Evolutionary conservation across 2,113 vertebrate species (phyloP), one percentile per base, ranked within the genome.

Genomic region (Hydropotes inermis): DNA sequence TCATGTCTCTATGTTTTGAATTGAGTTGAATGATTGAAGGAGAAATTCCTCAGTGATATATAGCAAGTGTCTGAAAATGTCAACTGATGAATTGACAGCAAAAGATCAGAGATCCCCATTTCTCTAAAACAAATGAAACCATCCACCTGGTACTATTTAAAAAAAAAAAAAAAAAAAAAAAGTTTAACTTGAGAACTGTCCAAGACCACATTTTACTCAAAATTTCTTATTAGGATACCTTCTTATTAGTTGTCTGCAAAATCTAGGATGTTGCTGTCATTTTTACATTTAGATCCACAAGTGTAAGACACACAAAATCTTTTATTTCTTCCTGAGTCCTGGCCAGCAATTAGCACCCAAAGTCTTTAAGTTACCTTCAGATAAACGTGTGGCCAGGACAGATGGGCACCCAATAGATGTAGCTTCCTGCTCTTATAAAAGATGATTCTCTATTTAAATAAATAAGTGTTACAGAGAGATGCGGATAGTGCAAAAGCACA

Each of bases 61-160:
- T 39, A 60, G 67, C 88, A 54, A 70, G 82, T 96, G 86, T 95
- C 95, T 98, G 82, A 79, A 92, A 94, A 91, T 94, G 96, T 93
- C 61, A 94, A 8, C 67, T 74, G 91, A 91, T 94, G 47, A 95
- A 95, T 87, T 94, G 92, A 97, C 92, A 97, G 67, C 43, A 57
- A 60, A 92, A 55, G 76, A 93, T 52, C 94, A 84, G 17, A 96
- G 90, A 96, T 94, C 25, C 58, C 55, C 58, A 39, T 36, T 94
- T 92, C 86, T 82, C 89, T 85, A 89, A 95, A 97, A 96, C 94
- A 97, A 92, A 94, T 91, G 88, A 97, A 98, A 91, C 78, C 76
- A 61, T 83, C 33, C 57, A 61, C 57, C 36, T 47, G 74, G 67
- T 54, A 92, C n/a, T n/a, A n/a, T n/a, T n/a, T n/a, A n/a, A n/a